Base-by-base conservation (phyloP, 2,797 vertebrate species). In the Ptychadena robeensis region DNA sequence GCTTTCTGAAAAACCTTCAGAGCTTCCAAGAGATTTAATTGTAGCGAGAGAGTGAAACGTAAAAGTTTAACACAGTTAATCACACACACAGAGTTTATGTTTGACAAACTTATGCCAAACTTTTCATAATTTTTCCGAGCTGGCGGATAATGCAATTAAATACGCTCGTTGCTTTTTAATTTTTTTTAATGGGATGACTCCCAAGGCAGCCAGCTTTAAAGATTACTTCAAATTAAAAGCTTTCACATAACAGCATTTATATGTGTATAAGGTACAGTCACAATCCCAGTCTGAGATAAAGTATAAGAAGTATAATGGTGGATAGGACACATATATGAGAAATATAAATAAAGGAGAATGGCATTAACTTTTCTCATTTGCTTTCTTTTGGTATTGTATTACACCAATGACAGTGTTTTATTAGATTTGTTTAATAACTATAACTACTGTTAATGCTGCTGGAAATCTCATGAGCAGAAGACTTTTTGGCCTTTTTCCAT, bases 161-260 rank as follows among this genome's bases (percentile, higher is more conserved):
- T 28, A 61, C 59, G 59, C 59, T 61, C 25, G 11, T 61, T 61
- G 59, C 59, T 27, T 61, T 61, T 61, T 10, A 61, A 61, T 61
- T 61, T 61, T 61, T 61, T 28, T 61, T 61, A 61, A 61, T 61
- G 59, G 59, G 59, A 61, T 61, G 59, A 61, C 59, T 61, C 59
- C 59, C 59, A 61, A 61, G 59, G 27, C 27, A 61, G n/a, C 11
- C 59, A 25, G 59, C 59, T 61, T 61, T 61, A 61, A 61, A 61
- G 59, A 61, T 61, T 61, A 61, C 59, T 25, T 61, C 28, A 61
- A 28, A 28, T 61, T 9, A 61, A 61, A 61, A 1, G 59, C 10
- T 61, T 61, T 61, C 8, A 9, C 59, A 61, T 61, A 61, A 61
- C 59, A 61, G 59, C 59, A 61, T 61, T 25, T 61, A 61, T 61